These are phyloP conservation scores for Gastracanthus pulcherrimus DNA, from an alignment of 2,888 invertebrate species.

Conservation along the genomic window DNA sequence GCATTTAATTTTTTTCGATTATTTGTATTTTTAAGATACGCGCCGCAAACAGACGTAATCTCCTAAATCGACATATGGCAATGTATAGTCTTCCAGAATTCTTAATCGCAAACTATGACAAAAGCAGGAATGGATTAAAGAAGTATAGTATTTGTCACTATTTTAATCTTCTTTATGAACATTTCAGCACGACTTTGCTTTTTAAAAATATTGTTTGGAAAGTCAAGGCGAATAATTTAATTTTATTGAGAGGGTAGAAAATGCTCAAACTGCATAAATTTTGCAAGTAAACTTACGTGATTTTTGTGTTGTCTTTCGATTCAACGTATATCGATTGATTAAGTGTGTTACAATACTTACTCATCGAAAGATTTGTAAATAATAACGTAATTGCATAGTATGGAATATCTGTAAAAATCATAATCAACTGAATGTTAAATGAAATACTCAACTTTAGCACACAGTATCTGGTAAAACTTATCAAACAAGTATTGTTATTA, in stretches of 20 bases:
- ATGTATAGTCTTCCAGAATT: slow-evolving; percentile 56
- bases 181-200: slow-evolving; percentile 5
- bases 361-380: slow-evolving; percentile 43
- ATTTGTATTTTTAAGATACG: slow-evolving; percentile 5
- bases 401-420: slow-evolving; percentile 52
- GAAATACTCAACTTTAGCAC: slow-evolving; percentile 45
- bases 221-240: no score
- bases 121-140: not conserved
- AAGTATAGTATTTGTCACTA: not conserved
- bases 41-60: slow-evolving; percentile 17
- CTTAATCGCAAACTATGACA: slow-evolving; percentile 14
- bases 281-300: not conserved
- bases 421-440: slow-evolving; percentile 55
- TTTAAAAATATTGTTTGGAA: no score
- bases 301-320: not conserved
- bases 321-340: not conserved
- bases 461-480: slow-evolving; percentile 11
- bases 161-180: not conserved
- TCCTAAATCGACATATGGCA: slow-evolving; percentile 17
- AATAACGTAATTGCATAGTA: slow-evolving; percentile 30
- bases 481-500: slow-evolving; percentile 30
- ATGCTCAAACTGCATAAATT: no score
- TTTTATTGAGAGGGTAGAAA: no score
- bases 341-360: not conserved
- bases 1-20: slow-evolving; percentile 3